A percentile compares a stretch with the other conserved stretches of the same genome.
Conservation (phyloP, 1,140 invertebrate species). For the Atta cephalotes region DNA sequence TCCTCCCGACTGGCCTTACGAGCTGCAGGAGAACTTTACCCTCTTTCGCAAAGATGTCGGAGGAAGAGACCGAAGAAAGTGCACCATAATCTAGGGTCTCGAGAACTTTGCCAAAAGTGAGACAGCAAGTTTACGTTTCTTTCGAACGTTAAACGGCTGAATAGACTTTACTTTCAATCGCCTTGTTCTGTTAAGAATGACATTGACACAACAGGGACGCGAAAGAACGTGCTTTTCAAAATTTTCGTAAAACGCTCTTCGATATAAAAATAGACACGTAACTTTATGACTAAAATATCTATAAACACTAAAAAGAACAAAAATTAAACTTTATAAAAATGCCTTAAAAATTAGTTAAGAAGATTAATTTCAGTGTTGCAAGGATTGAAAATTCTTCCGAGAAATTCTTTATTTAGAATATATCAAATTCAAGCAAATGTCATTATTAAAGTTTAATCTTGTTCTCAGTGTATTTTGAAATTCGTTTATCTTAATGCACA, state of each 20-base stretch:
- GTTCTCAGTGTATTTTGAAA: background rate
- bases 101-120: slow-evolving; percentile 73
- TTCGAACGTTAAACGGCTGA: slow-evolving; percentile 72
- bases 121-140: slow-evolving; percentile 64
- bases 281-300: background rate
- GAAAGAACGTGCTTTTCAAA: background rate
- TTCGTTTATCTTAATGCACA: slow-evolving; percentile 14
- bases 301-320: background rate
- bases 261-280: background rate
- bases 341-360: background rate
- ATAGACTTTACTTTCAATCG: slow-evolving; percentile 72
- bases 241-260: background rate
- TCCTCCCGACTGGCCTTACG: slow-evolving; percentile 35
- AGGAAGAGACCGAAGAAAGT: slow-evolving; percentile 54
- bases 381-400: background rate
- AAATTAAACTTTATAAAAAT: background rate
- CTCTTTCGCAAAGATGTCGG: slow-evolving; percentile 28
- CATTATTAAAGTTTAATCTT: background rate
- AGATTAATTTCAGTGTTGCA: background rate
- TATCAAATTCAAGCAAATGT: background rate
- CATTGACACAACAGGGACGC: background rate
- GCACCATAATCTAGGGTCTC: slow-evolving; percentile 75
- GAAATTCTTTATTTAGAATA: background rate
- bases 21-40: slow-evolving; percentile 65
- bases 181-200: slow-evolving; percentile 40